Percentiles rank a stretch among this genome's conserved stretches.
These are phyloP conservation scores for Augiades crinisus DNA, from an alignment of 2,888 invertebrate species.

Conservation along the genomic window DNA sequence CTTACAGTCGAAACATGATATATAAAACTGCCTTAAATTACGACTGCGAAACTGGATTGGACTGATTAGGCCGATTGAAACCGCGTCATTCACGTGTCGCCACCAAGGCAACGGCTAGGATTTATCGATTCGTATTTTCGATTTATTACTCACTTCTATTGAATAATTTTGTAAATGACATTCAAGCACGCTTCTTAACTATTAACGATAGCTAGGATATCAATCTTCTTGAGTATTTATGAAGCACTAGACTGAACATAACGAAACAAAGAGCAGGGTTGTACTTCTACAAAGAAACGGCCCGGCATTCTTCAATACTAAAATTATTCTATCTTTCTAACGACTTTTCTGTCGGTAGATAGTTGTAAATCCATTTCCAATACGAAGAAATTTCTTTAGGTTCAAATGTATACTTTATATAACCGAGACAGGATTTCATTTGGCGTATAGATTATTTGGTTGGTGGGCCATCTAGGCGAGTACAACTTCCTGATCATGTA, in stretches of 20 bases:
- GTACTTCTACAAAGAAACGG: constrained; percentile 8
- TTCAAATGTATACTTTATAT: too few species aligned
- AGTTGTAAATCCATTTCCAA: too few species aligned
- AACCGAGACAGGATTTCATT: too few species aligned
- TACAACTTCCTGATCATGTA: not conserved
- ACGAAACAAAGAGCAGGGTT: constrained; percentile 13
- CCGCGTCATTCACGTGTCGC: constrained; percentile 7
- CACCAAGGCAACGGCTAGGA: not conserved
- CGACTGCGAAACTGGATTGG: constrained; percentile 6
- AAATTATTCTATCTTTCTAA: constrained; percentile 8
- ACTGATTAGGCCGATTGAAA: constrained; percentile 11
- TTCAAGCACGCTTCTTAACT: constrained; percentile 10
- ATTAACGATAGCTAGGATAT: constrained; percentile 9
- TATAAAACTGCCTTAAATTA: constrained; percentile 15
- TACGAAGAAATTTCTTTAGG: too few species aligned
- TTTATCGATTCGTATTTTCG: constrained; percentile 1
- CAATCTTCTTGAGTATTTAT: constrained; percentile 7
- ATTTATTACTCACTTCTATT: constrained; percentile 2
- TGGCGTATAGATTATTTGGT: not conserved
- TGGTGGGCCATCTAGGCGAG: not conserved
- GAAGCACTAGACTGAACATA: constrained; percentile 2
- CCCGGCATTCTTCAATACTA: constrained; percentile 5
- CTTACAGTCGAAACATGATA: constrained; percentile 5
- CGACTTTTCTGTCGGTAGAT: constrained; percentile 4
- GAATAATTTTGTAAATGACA: not conserved